phyloP scores from a whole-genome alignment of 2,797 vertebrate species.

The Remorina albescens region DNA sequence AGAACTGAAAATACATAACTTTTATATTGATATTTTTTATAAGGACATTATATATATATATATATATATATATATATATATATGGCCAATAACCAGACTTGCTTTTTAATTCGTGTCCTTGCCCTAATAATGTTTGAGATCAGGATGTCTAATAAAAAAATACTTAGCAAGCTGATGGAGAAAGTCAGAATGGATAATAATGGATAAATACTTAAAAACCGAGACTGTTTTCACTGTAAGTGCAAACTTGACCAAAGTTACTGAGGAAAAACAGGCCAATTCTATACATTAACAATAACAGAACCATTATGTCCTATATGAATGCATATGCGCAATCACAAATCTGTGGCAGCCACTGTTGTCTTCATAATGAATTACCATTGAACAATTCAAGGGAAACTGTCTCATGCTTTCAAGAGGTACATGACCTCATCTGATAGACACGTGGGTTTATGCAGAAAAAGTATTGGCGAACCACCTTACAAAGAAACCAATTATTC shows the following conservation, averaged over 20 bases:
- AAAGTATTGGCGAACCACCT: neutral
- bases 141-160: slow-evolving; percentile 9
- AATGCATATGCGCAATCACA: slow-evolving; percentile 1
- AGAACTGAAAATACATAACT: neutral
- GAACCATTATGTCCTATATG: neutral
- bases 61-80: too few relatives aligned
- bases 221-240: neutral
- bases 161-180: neutral
- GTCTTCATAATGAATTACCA: neutral
- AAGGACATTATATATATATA: too few relatives aligned
- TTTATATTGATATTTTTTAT: neutral
- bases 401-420: neutral
- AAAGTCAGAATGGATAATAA: slow-evolving; percentile 2
- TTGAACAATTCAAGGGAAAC: neutral
- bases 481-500: neutral
- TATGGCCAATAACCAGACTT: too few relatives aligned
- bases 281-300: neutral
- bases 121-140: neutral
- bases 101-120: neutral
- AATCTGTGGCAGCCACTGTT: neutral
- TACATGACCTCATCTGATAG: neutral
- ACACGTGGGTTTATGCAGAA: neutral
- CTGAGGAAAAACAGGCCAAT: neutral
- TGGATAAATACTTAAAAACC: neutral
- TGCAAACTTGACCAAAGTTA: neutral